Base-by-base conservation (phyloP, 2,888 invertebrate genomes). In the Catocala fraxini region DNA sequence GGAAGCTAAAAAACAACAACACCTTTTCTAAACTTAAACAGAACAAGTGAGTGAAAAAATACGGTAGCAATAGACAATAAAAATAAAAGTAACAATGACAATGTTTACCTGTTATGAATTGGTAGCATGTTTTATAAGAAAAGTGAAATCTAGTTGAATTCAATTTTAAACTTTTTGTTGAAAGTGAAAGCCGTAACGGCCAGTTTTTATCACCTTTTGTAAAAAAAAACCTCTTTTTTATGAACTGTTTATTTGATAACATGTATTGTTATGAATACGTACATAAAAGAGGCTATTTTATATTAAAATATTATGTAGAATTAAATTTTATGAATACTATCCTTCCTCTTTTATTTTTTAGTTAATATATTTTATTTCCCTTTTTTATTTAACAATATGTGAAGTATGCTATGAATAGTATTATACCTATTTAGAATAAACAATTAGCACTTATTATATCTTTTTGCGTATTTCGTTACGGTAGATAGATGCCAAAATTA, bases 141-240 rank as follows among this genome's bases (percentile, higher is more conserved):
- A 89, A 89, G 89, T 87, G 88, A 89, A 89, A 89, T 71, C 75
- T 70, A 73, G 68, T 78, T 68, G 67, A 70, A 78, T 68, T 73
- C 65, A 70, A 75, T 80, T 77, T 73, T 65, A 63, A 53, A 65
- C 72, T 87, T 88, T 88, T 90, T 91, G 85, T 90, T 77, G 76
- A 90, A 92, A 92, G 89, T 87, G 91, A 92, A 91, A 92, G 88
- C 79, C 65, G 13, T 51, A 55, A 61, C 60, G 62, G 65, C 13
- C 45, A 60, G 54, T 66, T 39, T 78, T 79, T 75, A 76, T 73
- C 63, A 55, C 68, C 67, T 71, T 73, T 75, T 76, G 69, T 79
- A 54, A 68, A 74, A 25, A 25, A 67, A 71, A 72, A 59, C 43
- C 56, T 63, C 54, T 67, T 68, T 71, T 72, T 75, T 67, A 64